A percentile compares a stretch with the other conserved stretches of the same genome.
Conservation (phyloP, 2,797 vertebrate genomes). For the Amblyraja radiata region DNA sequence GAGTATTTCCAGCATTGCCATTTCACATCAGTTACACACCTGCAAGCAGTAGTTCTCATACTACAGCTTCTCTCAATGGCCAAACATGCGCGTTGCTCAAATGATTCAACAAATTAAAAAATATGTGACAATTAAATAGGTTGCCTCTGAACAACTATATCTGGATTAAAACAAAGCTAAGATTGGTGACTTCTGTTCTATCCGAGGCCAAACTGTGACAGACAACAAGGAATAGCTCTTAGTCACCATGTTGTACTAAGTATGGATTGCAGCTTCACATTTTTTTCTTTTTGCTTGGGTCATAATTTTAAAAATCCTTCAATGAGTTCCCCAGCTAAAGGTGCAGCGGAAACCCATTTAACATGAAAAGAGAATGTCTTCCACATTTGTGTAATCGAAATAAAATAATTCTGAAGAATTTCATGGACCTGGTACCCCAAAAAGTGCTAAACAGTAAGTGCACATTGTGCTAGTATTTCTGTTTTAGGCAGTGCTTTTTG, state of each 20-base stretch:
- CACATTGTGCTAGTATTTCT: slow-evolving; percentile 8
- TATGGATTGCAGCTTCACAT: background rate
- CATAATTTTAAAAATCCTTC: background rate
- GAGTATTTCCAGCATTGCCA: too few relatives aligned
- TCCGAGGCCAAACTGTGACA: background rate
- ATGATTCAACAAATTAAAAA: background rate
- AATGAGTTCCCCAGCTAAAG: background rate
- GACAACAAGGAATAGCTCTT: background rate
- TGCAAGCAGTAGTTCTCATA: background rate
- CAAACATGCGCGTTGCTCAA: background rate
- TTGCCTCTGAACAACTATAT: background rate
- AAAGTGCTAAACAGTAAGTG: background rate
- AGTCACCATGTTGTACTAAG: background rate
- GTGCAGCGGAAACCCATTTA: background rate
- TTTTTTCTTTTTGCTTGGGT: background rate
- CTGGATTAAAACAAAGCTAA: background rate
- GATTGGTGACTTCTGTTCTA: background rate
- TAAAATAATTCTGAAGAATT: background rate
- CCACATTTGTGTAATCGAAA: too few relatives aligned
- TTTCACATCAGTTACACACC: background rate
- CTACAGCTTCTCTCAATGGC: background rate
- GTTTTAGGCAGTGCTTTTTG: background rate
- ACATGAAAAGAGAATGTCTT: background rate
- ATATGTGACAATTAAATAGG: background rate
- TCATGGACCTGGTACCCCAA: background rate